phyloP scores from a whole-genome alignment of 2,888 invertebrate genomes.

The Junonia oenone region DNA sequence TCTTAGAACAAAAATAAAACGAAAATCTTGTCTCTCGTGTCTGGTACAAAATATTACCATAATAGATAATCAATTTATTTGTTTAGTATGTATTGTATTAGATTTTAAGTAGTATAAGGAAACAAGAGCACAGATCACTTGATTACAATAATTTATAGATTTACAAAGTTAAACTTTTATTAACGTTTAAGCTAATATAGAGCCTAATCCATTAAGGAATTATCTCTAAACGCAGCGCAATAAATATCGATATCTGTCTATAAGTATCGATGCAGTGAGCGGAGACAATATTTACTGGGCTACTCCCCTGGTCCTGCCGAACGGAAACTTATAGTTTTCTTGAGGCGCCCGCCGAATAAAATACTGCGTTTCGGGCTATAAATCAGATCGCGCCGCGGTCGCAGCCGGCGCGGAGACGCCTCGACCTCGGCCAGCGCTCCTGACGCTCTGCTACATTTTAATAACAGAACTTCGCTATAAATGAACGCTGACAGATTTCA shows the following conservation, averaged over 20 bases:
- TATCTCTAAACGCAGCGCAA: slow-evolving; percentile 65
- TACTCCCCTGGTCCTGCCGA: slow-evolving; percentile 73
- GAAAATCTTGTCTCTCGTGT: too few relatives aligned
- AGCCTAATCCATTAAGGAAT: slow-evolving; percentile 73
- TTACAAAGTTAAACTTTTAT: not conserved
- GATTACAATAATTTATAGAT: not conserved
- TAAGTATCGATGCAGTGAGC: slow-evolving; percentile 69
- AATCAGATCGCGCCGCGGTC: slow-evolving; percentile 70
- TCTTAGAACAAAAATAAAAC: not conserved
- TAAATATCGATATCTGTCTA: slow-evolving; percentile 74
- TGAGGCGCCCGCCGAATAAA: slow-evolving; percentile 78
- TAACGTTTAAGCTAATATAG: slow-evolving; percentile 40
- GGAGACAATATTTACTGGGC: slow-evolving; percentile 77
- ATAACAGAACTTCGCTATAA: slow-evolving; percentile 68
- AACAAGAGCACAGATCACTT: not conserved
- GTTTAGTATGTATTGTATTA: too few relatives aligned
- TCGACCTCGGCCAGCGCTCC: slow-evolving; percentile 32
- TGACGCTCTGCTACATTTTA: slow-evolving; percentile 69
- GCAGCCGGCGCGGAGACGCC: slow-evolving; percentile 68
- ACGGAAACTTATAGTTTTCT: slow-evolving; percentile 79
- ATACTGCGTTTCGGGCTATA: slow-evolving; percentile 74
- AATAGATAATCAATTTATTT: too few relatives aligned
- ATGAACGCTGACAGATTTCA: slow-evolving; percentile 75
- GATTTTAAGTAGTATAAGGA: too few relatives aligned
- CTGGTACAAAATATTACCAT: too few relatives aligned